These are phyloP conservation scores for Archaeoteleia sp. DNA, from an alignment of 2,888 invertebrate genomes.

Conservation along the genomic window DNA sequence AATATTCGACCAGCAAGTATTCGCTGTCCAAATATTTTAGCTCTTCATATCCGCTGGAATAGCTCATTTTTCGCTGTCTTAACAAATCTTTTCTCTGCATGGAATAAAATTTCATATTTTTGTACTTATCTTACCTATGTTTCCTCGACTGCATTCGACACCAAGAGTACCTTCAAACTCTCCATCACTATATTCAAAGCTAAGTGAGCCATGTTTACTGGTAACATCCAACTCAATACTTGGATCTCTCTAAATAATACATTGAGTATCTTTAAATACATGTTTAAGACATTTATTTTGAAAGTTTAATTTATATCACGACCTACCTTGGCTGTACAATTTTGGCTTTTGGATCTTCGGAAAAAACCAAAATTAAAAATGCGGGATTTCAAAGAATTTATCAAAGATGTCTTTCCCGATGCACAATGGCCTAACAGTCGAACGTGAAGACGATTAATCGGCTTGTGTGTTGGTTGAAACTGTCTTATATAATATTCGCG, in stretches of 20 bases:
- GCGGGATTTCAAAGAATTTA: conserved; percentile 81
- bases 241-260: conserved; percentile 73
- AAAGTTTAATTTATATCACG: no score
- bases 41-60: no score
- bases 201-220: conserved; percentile 78
- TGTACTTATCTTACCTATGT: conserved; percentile 69
- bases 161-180: conserved; percentile 73
- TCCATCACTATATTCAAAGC: conserved; percentile 76
- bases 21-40: no score
- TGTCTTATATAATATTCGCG: conserved; percentile 79
- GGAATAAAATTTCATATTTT: no score
- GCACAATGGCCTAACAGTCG: conserved; percentile 84
- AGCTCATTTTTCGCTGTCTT: no score
- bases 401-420: conserved; percentile 83
- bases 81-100: no score
- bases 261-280: background rate
- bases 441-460: conserved; percentile 80
- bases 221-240: conserved; percentile 79
- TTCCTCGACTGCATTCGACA: conserved; percentile 71
- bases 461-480: conserved; percentile 78
- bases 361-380: conserved; percentile 81
- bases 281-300: conserved; percentile 1
- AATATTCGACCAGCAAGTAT: no score
- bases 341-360: conserved; percentile 76
- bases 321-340: conserved; percentile 67